Evolutionary conservation across 2,113 vertebrate species (phyloP).

Genomic region (Ciconia stormi): DNA sequence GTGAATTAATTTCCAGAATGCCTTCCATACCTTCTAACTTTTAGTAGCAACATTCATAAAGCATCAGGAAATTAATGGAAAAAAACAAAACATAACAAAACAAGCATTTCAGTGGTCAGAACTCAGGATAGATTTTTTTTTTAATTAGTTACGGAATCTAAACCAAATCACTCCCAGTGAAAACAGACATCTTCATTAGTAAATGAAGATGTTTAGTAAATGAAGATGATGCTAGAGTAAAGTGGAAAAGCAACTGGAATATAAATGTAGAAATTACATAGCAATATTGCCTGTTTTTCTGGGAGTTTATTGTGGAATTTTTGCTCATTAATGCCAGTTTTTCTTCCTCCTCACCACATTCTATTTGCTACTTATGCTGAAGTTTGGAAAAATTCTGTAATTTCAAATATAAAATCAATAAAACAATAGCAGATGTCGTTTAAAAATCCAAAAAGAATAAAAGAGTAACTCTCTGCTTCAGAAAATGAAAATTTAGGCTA

Average conservation of each 20-base stretch:
- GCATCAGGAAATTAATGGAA: background rate
- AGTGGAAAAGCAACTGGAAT: constrained; percentile 23
- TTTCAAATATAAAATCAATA: constrained; percentile 57
- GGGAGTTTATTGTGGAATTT: constrained; percentile 63
- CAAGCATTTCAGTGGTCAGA: constrained; percentile 25
- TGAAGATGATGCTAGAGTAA: constrained; percentile 15
- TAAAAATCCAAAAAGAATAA: constrained; percentile 25
- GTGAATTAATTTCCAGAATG: background rate
- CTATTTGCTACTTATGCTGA: constrained; percentile 60
- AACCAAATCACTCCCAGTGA: constrained; percentile 35
- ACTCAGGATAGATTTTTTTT: background rate
- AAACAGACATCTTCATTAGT: constrained; percentile 23
- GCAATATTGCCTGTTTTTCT: background rate
- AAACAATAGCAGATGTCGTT: constrained; percentile 32
- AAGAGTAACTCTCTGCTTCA: background rate
- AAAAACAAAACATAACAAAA: background rate
- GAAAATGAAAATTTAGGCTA: constrained; percentile 1
- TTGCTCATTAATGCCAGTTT: constrained; percentile 67
- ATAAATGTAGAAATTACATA: constrained; percentile 22
- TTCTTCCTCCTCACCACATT: constrained; percentile 55
- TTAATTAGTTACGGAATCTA: background rate
- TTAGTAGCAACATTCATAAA: constrained; percentile 16
- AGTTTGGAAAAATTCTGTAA: constrained; percentile 60
- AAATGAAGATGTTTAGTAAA: constrained; percentile 54
- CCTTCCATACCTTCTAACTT: background rate